Evolutionary conservation across 2,113 vertebrate species (phyloP).

Genomic region (Ochotona curzoniae): DNA sequence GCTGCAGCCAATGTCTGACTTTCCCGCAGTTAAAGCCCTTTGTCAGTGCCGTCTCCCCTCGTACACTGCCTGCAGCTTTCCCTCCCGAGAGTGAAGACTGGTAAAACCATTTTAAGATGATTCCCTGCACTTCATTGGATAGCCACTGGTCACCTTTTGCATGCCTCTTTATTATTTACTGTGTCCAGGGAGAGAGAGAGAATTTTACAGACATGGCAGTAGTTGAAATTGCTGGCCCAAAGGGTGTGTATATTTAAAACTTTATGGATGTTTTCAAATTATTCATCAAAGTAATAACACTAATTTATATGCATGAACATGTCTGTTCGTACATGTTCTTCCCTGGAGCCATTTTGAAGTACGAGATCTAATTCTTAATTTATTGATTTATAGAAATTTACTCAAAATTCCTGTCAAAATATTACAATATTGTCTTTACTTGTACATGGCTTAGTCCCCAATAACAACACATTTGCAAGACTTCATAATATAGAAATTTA

Average conservation of each 20-base stretch:
- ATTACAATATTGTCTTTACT: neutral
- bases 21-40: slow-evolving; percentile 34
- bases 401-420: neutral
- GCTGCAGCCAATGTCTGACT: neutral
- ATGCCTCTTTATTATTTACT: neutral
- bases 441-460: slow-evolving; percentile 6
- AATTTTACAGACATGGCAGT: neutral
- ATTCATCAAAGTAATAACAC: neutral
- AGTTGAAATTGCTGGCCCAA: slow-evolving; percentile 15
- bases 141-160: neutral
- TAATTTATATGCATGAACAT: slow-evolving; percentile 16
- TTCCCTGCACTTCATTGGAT: neutral
- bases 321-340: neutral
- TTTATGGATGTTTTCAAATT: slow-evolving; percentile 35
- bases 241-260: slow-evolving; percentile 19
- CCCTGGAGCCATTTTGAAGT: neutral
- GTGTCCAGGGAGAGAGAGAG: neutral
- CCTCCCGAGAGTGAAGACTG: neutral
- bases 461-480: neutral
- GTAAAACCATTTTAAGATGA: neutral
- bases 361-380: slow-evolving; percentile 35
- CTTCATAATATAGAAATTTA: slow-evolving; percentile 36
- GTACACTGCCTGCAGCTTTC: neutral
- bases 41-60: neutral
- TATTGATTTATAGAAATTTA: slow-evolving; percentile 7